Percentiles rank a stretch among this genome's conserved stretches.
These are phyloP conservation scores for Scaptodrosophila lebanonensis DNA, from an alignment of 1,140 invertebrate species.

Conservation along the genomic window DNA sequence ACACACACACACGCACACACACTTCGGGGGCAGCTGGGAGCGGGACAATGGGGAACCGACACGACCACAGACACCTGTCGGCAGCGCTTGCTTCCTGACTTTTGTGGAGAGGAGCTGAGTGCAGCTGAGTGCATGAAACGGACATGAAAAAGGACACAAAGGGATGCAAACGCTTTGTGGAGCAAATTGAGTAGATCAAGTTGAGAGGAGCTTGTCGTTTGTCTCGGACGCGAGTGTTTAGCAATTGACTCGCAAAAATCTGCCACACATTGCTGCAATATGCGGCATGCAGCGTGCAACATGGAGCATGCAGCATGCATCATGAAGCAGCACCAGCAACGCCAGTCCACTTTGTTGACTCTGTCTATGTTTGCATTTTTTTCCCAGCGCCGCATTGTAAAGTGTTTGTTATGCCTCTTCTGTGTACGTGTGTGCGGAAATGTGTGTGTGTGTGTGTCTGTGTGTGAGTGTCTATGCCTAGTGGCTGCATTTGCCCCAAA, in stretches of 20 bases:
- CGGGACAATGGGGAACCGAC: no score
- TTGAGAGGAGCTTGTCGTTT: no score
- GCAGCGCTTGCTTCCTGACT: no score
- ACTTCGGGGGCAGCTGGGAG: no score
- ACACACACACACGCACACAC: not conserved
- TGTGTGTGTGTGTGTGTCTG: conserved; percentile 1
- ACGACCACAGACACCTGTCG: no score
- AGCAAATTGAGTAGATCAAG: conserved; percentile 19
- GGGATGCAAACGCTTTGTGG: conserved; percentile 6
- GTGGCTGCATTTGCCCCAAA: conserved; percentile 9
- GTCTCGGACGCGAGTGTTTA: conserved; percentile 35
- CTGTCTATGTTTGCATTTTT: conserved; percentile 60
- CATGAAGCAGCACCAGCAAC: not conserved
- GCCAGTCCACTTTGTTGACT: conserved; percentile 56
- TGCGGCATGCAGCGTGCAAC: not conserved
- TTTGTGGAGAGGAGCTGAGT: no score
- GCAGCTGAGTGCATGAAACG: no score
- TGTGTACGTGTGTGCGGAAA: not conserved
- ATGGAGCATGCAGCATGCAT: not conserved
- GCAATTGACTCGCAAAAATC: conserved; percentile 43
- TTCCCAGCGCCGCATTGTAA: conserved; percentile 22
- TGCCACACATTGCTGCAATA: not conserved
- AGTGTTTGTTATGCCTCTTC: not conserved
- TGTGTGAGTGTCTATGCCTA: conserved; percentile 29
- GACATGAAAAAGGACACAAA: no score